Conservation (phyloP, 2,113 vertebrate species). For the Patagioenas fasciata region DNA sequence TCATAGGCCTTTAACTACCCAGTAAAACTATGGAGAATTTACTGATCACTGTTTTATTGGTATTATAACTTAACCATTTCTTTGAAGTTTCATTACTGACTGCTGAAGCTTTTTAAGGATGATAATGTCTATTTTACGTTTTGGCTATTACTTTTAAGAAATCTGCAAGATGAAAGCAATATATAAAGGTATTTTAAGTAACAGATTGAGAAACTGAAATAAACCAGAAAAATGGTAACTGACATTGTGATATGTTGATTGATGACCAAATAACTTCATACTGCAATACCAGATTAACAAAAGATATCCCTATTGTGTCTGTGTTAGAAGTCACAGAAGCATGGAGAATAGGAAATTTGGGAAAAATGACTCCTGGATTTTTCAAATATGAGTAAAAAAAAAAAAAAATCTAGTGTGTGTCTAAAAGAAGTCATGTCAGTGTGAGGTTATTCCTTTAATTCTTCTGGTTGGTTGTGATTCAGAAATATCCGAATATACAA, state of each 20-base stretch:
- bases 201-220: not conserved
- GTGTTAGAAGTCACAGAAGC: not conserved
- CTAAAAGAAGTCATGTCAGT: not conserved
- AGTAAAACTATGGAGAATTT: conserved; percentile 56
- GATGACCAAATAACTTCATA: not conserved
- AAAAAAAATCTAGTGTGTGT: not conserved
- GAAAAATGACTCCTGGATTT: not conserved
- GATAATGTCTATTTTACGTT: conserved; percentile 16
- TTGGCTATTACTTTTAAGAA: not conserved
- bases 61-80: not conserved
- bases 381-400: not conserved
- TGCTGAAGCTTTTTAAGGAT: conserved; percentile 27
- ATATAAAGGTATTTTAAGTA: not conserved
- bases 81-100: conserved; percentile 20
- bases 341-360: not conserved
- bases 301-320: not conserved
- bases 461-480: not conserved
- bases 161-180: not conserved
- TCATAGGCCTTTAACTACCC: conserved; percentile 49
- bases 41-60: conserved; percentile 36
- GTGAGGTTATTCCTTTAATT: not conserved
- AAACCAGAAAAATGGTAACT: not conserved
- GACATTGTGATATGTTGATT: not conserved
- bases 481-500: not conserved
- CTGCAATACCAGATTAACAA: not conserved